Evolutionary conservation across 2,113 vertebrate genomes (phyloP), one percentile per base, ranked within the genome.

Genomic region (Euleptes europaea): DNA sequence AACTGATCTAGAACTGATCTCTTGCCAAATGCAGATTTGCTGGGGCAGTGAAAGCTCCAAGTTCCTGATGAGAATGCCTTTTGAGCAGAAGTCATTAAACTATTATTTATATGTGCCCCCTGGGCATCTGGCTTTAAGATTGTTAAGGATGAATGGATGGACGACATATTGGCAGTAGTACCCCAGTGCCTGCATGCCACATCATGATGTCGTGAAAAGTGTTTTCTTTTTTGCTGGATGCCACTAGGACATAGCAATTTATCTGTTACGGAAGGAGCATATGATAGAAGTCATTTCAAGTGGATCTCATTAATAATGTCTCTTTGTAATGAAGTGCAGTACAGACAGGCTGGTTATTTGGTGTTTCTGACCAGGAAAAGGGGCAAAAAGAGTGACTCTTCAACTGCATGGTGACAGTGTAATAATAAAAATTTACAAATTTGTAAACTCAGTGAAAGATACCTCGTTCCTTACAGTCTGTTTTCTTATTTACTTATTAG

Each of bases 51-150:
- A 76, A 76, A 23, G 23, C 79, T 91, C 33, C 82, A 88, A 76
- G 81, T 76, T 80, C 65, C 44, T 73, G 26, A 28, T 87, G 51
- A 57, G 76, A 38, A 70, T 83, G 40, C 35, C 84, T 90, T 86
- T 72, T 70, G 57, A 90, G 82, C 26, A 86, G 82, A 51, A 85
- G 13, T 38, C 21, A 4, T 49, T 67, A 21, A 81, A 67, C 49
- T 21, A 38, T 73, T 42, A 75, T 75, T 73, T 60, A 51, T 69
- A 75, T 82, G 78, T 86, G 54, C 33, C 1, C 15, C 67, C 80
- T 71, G 70, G 28, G 10, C 0, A 1, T 75, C 3, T 0, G 0
- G 1, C 86, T 5, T 14, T 87, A 9, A n/a, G 11, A 35, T 44
- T 7, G 23, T 14, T 17, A 1, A 66, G n/a, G 35, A 21, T 54